Conservation (phyloP, 1,140 invertebrate genomes). For the Cydia splendana region DNA sequence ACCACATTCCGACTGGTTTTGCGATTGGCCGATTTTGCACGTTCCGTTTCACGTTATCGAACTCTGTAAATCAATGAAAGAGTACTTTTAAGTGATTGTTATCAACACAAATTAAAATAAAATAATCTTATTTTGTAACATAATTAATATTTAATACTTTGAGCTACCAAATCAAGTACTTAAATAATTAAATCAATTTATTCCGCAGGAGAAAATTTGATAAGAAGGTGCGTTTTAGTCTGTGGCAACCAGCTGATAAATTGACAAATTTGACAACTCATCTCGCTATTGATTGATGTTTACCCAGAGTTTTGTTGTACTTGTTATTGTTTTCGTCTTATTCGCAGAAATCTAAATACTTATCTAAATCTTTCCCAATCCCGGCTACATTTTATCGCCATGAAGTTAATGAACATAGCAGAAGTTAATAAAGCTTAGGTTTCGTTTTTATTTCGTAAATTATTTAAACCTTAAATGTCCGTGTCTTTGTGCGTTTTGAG, state of each 20-base stretch:
- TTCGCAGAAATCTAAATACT: neutral
- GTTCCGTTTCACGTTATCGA: slow-evolving; percentile 6
- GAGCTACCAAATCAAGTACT: neutral
- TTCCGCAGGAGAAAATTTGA: neutral
- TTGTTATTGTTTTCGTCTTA: slow-evolving; percentile 20
- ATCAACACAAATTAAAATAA: neutral
- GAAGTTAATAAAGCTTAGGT: neutral
- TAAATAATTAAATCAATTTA: neutral
- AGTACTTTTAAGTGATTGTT: neutral
- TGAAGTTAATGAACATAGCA: neutral
- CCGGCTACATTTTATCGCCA: neutral
- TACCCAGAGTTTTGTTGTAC: slow-evolving; percentile 6
- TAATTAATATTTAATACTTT: neutral
- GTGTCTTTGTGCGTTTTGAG: slow-evolving; percentile 77
- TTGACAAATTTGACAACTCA: slow-evolving; percentile 25
- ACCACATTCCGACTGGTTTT: slow-evolving; percentile 7
- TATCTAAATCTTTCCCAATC: neutral
- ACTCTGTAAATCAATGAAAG: neutral
- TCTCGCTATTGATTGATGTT: slow-evolving; percentile 27
- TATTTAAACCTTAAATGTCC: slow-evolving; percentile 69
- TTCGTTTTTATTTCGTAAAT: slow-evolving; percentile 26
- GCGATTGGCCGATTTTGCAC: slow-evolving; percentile 3
- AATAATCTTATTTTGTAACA: neutral
- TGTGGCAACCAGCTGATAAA: slow-evolving; percentile 25
- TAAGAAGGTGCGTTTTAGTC: neutral